A percentile compares a stretch with the other conserved stretches of the same genome.
Conservation (phyloP, 2,797 vertebrate species). For the Leptatherina wallacei region DNA sequence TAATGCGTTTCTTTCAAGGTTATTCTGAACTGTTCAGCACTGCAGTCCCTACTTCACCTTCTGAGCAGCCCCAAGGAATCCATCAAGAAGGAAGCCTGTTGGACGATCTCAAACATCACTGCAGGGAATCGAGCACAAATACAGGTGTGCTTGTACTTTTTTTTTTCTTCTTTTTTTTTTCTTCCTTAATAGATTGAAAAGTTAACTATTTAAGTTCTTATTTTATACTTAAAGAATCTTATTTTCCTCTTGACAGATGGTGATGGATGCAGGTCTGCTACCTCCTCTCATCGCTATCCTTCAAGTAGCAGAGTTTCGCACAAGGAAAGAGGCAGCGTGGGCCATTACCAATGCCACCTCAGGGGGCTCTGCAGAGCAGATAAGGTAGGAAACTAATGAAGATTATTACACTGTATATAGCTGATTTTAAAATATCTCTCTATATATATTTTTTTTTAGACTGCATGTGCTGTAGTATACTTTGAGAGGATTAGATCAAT, state of each 20-base stretch:
- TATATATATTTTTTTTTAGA: too few relatives aligned
- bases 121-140: conserved; percentile 97
- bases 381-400: conserved; percentile 82
- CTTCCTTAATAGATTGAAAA: neutral
- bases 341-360: conserved; percentile 96
- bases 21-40: conserved; percentile 95
- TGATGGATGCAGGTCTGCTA: conserved; percentile 94
- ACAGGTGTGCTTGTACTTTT: conserved; percentile 82
- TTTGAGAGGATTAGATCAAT: too few relatives aligned
- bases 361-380: conserved; percentile 95
- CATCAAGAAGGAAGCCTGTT: conserved; percentile 95
- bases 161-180: neutral
- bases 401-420: neutral
- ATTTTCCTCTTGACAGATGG: conserved; percentile 81
- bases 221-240: neutral
- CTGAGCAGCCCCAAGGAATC: conserved; percentile 96
- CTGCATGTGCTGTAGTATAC: too few relatives aligned
- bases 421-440: too few relatives aligned
- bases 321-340: conserved; percentile 96
- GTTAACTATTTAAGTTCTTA: neutral
- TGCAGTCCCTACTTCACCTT: conserved; percentile 94
- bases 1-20: conserved; percentile 79
- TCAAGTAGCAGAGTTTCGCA: conserved; percentile 96
- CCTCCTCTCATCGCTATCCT: conserved; percentile 93
- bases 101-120: conserved; percentile 98